phyloP scores from a whole-genome alignment of 2,888 invertebrate genomes.

The Caenorhabditis afra region DNA sequence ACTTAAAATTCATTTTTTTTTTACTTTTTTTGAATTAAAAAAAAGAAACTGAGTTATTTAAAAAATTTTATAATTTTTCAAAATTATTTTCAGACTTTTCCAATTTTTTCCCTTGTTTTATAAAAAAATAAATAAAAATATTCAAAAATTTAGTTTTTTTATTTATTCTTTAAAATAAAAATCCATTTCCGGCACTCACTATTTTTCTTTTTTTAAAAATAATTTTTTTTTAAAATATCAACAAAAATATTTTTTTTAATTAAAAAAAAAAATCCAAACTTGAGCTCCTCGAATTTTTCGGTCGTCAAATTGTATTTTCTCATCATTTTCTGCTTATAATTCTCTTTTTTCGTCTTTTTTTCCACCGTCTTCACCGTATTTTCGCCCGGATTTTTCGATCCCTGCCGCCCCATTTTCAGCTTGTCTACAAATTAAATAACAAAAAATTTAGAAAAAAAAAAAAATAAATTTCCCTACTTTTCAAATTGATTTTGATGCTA shows the following conservation, averaged over 20 bases:
- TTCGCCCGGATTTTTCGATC: not conserved
- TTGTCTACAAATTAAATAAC: too few species aligned
- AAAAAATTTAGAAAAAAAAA: too few species aligned
- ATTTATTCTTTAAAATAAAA: not conserved
- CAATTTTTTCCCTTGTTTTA: too few species aligned
- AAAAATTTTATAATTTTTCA: too few species aligned
- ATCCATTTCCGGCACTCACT: too few species aligned
- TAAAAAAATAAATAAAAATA: too few species aligned
- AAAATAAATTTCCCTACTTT: slow-evolving; percentile 3
- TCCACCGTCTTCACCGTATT: slow-evolving; percentile 7
- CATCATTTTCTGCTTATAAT: slow-evolving; percentile 39
- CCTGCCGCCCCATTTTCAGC: not conserved
- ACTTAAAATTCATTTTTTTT: not conserved
- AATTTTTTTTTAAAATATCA: not conserved
- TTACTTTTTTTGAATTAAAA: not conserved
- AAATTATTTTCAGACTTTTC: too few species aligned
- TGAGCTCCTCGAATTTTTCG: slow-evolving; percentile 19
- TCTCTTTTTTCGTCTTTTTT: slow-evolving; percentile 15
- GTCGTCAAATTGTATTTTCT: slow-evolving; percentile 26
- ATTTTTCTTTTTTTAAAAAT: not conserved
- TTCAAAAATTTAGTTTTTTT: not conserved
- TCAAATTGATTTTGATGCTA: slow-evolving; percentile 9
- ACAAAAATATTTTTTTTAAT: not conserved
- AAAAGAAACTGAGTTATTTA: too few species aligned
- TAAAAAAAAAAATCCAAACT: slow-evolving; percentile 12